Percentiles rank a stretch among this genome's conserved stretches.
Evolutionary conservation across 2,113 vertebrate genomes (phyloP).

Genomic region (Upupa epops): DNA sequence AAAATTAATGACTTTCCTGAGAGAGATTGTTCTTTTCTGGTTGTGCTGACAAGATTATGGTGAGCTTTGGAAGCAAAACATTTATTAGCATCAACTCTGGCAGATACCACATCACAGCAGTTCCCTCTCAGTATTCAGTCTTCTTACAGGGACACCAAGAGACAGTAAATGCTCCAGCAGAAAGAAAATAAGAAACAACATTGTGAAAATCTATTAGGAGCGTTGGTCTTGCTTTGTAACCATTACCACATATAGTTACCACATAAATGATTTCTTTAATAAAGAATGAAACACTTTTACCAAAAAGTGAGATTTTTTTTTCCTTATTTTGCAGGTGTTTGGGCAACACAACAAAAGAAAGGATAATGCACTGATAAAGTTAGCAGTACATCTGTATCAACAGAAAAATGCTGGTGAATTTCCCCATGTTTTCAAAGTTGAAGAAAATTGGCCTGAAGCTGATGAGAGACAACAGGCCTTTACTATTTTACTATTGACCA

Average conservation of each 20-base stretch:
- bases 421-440: neutral
- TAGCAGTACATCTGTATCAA: rapidly evolving
- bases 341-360: neutral
- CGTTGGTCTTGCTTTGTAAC: neutral
- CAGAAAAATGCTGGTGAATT: neutral
- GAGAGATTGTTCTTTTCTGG: neutral
- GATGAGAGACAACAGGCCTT: neutral
- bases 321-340: neutral
- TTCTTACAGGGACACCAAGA: neutral
- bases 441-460: neutral
- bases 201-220: neutral
- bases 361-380: neutral
- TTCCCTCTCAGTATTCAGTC: neutral
- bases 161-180: neutral
- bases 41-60: neutral
- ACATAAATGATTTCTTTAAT: neutral
- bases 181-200: neutral
- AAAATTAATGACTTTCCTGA: neutral
- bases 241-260: neutral
- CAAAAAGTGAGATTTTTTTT: neutral
- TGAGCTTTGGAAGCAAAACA: neutral
- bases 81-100: neutral
- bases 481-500: neutral
- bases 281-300: too few relatives aligned
- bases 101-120: neutral